A percentile compares a stretch with the other conserved stretches of the same genome.
Conservation (phyloP, 2,888 invertebrate genomes). For the Germaria angustata region DNA sequence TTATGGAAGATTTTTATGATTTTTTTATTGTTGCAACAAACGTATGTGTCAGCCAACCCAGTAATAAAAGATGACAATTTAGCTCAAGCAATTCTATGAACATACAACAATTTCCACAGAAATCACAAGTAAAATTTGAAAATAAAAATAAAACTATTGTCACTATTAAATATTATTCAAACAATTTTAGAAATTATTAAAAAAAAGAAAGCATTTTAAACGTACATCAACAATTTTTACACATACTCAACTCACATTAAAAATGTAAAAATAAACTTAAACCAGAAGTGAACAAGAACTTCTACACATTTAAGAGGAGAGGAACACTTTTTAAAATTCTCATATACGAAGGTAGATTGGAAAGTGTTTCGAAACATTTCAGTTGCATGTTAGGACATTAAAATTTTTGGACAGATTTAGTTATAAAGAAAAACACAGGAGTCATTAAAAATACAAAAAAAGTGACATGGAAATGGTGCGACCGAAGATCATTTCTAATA, state of each 20-base stretch:
- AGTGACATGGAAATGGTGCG: too few species aligned
- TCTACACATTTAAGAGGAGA: background rate
- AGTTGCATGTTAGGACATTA: too few species aligned
- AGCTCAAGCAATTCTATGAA: slow-evolving; percentile 10
- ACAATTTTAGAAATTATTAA: slow-evolving; percentile 36
- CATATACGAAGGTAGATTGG: background rate
- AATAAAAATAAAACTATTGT: background rate
- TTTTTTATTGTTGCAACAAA: background rate
- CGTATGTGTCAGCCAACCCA: background rate
- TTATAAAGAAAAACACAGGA: background rate
- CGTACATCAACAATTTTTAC: slow-evolving; percentile 21
- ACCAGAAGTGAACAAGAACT: slow-evolving; percentile 4
- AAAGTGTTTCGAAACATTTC: too few species aligned
- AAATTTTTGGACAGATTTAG: too few species aligned
- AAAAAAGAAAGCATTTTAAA: slow-evolving; percentile 36
- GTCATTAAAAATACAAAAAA: too few species aligned
- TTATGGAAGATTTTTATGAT: slow-evolving; percentile 1
- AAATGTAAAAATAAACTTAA: background rate
- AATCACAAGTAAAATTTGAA: slow-evolving; percentile 12
- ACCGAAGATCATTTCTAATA: too few species aligned
- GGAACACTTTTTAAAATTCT: background rate
- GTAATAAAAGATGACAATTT: background rate
- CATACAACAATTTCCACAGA: background rate
- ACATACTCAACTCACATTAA: background rate
- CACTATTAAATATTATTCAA: slow-evolving; percentile 26